Conservation (phyloP, 2,797 vertebrate species). For the Anguilla marmorata region DNA sequence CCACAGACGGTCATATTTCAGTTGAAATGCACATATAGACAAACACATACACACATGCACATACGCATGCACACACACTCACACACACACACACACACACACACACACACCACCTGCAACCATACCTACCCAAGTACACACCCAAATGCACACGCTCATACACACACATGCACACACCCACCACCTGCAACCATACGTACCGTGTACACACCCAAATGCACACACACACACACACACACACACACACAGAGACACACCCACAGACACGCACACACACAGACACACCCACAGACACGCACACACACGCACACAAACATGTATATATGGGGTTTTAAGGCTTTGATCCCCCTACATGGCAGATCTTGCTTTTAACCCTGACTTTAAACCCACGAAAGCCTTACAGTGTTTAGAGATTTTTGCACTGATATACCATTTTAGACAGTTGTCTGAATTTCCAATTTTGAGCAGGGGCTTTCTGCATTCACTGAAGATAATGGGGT, state of each 20-base stretch:
- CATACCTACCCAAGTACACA: neutral
- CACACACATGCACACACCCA: too few relatives aligned
- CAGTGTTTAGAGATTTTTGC: neutral
- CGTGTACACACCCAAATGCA: neutral
- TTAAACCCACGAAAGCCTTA: neutral
- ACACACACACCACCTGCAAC: neutral
- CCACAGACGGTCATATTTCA: neutral
- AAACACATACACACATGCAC: constrained; percentile 11
- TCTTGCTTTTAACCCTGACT: neutral
- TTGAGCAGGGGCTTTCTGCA: neutral
- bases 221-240: neutral
- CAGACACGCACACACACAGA: too few relatives aligned
- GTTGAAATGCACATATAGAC: neutral
- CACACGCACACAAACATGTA: neutral
- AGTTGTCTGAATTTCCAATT: neutral
- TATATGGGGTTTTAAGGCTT: neutral
- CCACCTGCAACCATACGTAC: too few relatives aligned
- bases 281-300: neutral
- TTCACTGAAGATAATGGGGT: neutral
- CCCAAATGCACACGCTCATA: too few relatives aligned
- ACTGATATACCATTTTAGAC: neutral
- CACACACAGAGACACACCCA: neutral
- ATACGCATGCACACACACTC: constrained; percentile 10
- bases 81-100: neutral
- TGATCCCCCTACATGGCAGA: neutral